These are phyloP conservation scores for Deilephila elpenor DNA, from an alignment of 2,888 invertebrate species.

Conservation along the genomic window DNA sequence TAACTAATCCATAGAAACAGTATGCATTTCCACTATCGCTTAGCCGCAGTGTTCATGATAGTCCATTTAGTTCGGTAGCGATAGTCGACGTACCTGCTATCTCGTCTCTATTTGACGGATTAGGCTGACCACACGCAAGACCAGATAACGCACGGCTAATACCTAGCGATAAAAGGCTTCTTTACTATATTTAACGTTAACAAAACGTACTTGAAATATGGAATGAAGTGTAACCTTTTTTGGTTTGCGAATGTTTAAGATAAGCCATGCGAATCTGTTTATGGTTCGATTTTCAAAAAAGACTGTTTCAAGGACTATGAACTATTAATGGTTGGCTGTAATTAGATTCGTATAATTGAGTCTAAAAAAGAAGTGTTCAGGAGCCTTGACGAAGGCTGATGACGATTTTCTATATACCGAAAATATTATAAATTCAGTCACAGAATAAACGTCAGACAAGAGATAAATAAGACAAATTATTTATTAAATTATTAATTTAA, in stretches of 20 bases:
- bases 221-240: background rate
- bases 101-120: slow-evolving; percentile 49
- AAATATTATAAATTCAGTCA: too few species aligned
- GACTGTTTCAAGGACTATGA: too few species aligned
- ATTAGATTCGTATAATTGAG: too few species aligned
- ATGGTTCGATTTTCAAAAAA: too few species aligned
- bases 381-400: too few species aligned
- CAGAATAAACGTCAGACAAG: too few species aligned
- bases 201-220: background rate
- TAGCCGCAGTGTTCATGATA: background rate
- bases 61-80: slow-evolving; percentile 4
- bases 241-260: background rate
- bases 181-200: background rate
- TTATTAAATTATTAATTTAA: too few species aligned
- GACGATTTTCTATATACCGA: too few species aligned
- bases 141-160: slow-evolving; percentile 49
- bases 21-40: background rate
- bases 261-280: background rate
- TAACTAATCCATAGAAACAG: background rate
- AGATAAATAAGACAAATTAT: too few species aligned
- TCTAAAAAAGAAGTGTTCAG: too few species aligned
- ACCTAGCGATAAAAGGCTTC: slow-evolving; percentile 33
- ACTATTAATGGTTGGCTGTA: too few species aligned
- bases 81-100: slow-evolving; percentile 28
- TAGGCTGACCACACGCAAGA: slow-evolving; percentile 61